These are phyloP conservation scores for Australoheros scitulus DNA, from an alignment of 2,113 vertebrate species.

Conservation along the genomic window DNA sequence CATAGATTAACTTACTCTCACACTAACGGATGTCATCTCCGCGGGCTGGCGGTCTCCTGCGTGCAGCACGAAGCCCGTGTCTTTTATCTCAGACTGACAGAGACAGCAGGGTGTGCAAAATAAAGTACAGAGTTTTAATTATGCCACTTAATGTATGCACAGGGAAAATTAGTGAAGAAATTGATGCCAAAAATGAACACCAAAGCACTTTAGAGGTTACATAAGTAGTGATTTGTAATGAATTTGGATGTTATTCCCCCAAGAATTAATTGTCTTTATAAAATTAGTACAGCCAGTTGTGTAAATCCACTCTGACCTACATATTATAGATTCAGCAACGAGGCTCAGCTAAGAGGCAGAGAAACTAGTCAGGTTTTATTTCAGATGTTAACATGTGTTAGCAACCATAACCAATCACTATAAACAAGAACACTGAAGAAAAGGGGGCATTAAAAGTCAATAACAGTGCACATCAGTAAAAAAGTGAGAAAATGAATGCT, in stretches of 20 bases:
- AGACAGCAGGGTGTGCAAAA: constrained; percentile 13
- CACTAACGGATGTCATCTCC: constrained; percentile 9
- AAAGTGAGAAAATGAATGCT: background rate
- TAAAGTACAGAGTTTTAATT: constrained; percentile 33
- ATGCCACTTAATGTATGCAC: constrained; percentile 14
- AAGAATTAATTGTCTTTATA: constrained; percentile 59
- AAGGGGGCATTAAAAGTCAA: background rate
- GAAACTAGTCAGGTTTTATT: background rate
- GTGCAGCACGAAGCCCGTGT: background rate
- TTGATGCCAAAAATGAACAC: constrained; percentile 24
- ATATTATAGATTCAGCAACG: background rate
- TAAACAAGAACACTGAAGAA: background rate
- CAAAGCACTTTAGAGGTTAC: constrained; percentile 38
- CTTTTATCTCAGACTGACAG: constrained; percentile 43
- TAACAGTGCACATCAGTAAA: background rate
- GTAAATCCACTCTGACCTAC: constrained; percentile 43
- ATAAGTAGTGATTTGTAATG: constrained; percentile 29
- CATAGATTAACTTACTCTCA: constrained; percentile 30
- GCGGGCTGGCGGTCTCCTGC: constrained; percentile 22
- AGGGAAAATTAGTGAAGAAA: constrained; percentile 28
- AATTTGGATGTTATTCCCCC: constrained; percentile 30
- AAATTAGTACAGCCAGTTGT: constrained; percentile 19
- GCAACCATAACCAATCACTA: background rate
- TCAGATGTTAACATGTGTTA: background rate
- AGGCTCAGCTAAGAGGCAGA: background rate